Percentiles rank a stretch among this genome's conserved stretches.
Conservation (phyloP, 2,113 vertebrate genomes). For the Chlamydotis undulata region DNA sequence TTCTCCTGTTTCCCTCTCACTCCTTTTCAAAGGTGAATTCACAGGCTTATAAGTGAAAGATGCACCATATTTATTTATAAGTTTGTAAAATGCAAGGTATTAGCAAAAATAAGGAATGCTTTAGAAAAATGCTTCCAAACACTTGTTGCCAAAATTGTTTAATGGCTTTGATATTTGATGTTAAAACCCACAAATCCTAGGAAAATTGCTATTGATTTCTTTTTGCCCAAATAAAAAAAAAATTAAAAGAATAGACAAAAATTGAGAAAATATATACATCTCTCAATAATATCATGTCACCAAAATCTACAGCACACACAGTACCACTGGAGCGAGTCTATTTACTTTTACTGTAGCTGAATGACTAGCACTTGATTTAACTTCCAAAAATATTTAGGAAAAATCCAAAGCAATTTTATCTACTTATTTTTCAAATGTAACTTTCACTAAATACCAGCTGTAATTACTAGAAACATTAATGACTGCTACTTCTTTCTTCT, state of each 20-base stretch:
- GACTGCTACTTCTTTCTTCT: not conserved
- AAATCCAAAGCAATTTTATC: not conserved
- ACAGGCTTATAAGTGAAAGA: not conserved
- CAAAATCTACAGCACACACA: not conserved
- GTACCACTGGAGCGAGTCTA: not conserved
- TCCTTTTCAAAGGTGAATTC: not conserved
- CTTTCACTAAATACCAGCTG: not conserved
- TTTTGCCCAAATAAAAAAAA: not conserved
- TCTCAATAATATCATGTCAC: not conserved
- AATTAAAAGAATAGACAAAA: not conserved
- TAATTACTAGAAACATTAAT: not conserved
- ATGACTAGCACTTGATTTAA: not conserved
- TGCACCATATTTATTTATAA: not conserved
- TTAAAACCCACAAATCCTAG: not conserved
- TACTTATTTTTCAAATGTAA: not conserved
- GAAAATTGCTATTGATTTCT: not conserved
- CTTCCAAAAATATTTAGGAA: not conserved
- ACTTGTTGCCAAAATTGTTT: not conserved
- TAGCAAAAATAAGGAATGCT: not conserved
- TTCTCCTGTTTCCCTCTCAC: not conserved
- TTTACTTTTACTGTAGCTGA: not conserved
- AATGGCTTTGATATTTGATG: not conserved
- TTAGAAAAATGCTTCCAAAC: not conserved
- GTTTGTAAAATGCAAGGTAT: not conserved
- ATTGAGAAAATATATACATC: too few species aligned